Base-by-base conservation (phyloP, 2,888 invertebrate genomes). In the Ormyrus nitidulus region DNA sequence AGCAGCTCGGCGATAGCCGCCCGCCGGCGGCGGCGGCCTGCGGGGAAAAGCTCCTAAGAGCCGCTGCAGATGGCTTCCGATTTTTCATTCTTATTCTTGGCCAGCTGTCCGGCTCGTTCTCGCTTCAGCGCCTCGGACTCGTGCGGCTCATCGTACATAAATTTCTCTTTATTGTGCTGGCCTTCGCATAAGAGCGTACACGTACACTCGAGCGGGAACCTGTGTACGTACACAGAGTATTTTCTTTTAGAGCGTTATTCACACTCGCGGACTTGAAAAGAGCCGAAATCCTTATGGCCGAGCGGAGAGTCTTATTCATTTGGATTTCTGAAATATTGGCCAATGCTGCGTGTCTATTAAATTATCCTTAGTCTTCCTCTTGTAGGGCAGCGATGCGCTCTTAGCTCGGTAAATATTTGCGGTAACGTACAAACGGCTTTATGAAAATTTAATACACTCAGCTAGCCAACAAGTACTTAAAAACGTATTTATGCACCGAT, bases 71-170 rank as follows among this genome's bases (percentile, higher is more conserved):
- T 84, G 83, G 82, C 81, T 81, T 34, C 77, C 77, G 82, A 83
- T 83, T 84, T 84, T 84, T 84, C 83, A 85, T 83, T 84, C 84
- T 83, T 84, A 83, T 83, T 82, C 83, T 83, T 82, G 80, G 82
- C 56, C 85, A 83, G 83, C 83, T 85, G 83, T 81, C 81, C 76
- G 80, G 19, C 5, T 19, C 5, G 62, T 77, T 74, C 6, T 79
- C 78, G 76, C 59, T 74, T 78, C 19, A 19, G 34, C 34, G 34
- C 76, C 78, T 82, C 79, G 74, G 79, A 82, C 81, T 74, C 73
- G 65, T 77, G 79, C 53, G 34, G 76, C 65, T 68, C 78, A 75
- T 77, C 81, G 69, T 82, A 83, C 44, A 81, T 83, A 84, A 84
- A 85, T 84, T 84, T 84, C 82, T 83, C 83, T 85, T 84, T 83